Percentiles rank a stretch among this genome's conserved stretches.
These are phyloP conservation scores for Herpailurus yagouaroundi DNA, from an alignment of 2,113 vertebrate species.

Conservation along the genomic window DNA sequence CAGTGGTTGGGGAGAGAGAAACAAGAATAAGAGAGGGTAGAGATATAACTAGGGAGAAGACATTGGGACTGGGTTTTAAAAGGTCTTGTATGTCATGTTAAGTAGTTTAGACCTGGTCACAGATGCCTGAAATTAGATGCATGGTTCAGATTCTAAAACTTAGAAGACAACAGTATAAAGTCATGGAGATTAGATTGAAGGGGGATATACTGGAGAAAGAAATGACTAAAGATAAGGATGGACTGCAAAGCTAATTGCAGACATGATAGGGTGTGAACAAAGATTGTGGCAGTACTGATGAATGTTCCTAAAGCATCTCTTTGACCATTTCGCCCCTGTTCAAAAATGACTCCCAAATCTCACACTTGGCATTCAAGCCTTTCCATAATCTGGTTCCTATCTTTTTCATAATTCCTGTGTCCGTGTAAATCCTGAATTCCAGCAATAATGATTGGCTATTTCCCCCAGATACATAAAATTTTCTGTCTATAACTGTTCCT, in stretches of 20 bases:
- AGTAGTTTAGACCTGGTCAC: not conserved
- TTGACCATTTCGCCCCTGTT: not conserved
- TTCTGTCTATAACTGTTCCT: not conserved
- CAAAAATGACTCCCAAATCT: not conserved
- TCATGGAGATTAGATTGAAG: not conserved
- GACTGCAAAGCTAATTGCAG: not conserved
- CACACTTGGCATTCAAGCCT: not conserved
- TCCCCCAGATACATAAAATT: not conserved
- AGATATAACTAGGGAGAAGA: not conserved
- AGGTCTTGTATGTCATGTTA: not conserved
- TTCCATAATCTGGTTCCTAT: not conserved
- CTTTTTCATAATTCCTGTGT: not conserved
- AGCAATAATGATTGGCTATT: not conserved
- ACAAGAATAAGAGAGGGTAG: not conserved
- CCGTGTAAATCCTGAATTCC: not conserved
- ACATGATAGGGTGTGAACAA: not conserved
- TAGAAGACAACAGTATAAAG: not conserved
- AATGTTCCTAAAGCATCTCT: not conserved
- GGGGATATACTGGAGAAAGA: not conserved
- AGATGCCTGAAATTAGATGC: not conserved
- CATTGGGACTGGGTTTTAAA: conserved; percentile 24
- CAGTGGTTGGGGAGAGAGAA: not conserved
- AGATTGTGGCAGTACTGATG: not conserved
- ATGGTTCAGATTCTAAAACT: conserved; percentile 10
- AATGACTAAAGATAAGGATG: not conserved